Evolutionary conservation across 92 coral and sea anemone species (phyloP).

Genomic region (Phenganax marumi): DNA sequence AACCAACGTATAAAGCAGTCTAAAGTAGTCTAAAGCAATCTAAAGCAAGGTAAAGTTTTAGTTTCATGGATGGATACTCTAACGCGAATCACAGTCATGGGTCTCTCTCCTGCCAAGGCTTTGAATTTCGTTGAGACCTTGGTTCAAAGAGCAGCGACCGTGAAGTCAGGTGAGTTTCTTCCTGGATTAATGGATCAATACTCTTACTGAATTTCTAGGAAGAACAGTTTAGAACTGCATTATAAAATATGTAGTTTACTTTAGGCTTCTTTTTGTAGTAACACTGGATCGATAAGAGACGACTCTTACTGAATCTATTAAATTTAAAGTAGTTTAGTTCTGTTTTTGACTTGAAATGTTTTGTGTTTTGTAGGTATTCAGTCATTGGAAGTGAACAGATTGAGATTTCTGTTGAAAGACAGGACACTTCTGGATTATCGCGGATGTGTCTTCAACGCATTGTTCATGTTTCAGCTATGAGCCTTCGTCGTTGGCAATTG

Average conservation of each 20-base stretch:
- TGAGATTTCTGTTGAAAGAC: slow-evolving; percentile 85
- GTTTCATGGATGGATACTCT: slow-evolving; percentile 88
- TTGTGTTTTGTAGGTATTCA: slow-evolving; percentile 53
- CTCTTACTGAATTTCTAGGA: too few relatives aligned
- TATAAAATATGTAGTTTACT: background rate
- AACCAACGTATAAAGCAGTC: too few relatives aligned
- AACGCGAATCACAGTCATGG: slow-evolving; percentile 88
- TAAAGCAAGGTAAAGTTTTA: too few relatives aligned
- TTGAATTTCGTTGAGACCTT: slow-evolving; percentile 85
- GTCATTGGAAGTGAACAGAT: slow-evolving; percentile 71
- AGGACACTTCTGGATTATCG: too few relatives aligned
- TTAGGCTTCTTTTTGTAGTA: too few relatives aligned
- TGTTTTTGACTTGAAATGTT: background rate
- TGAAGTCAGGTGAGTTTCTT: slow-evolving; percentile 68
- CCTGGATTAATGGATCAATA: too few relatives aligned
- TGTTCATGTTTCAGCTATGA: slow-evolving; percentile 53
- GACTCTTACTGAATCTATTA: background rate
- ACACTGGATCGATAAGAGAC: too few relatives aligned
- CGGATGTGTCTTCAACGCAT: background rate
- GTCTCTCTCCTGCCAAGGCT: slow-evolving; percentile 86
- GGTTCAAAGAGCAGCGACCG: slow-evolving; percentile 84
- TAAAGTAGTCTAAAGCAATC: too few relatives aligned
- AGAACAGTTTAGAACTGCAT: too few relatives aligned
- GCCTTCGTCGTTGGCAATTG: slow-evolving; percentile 84
- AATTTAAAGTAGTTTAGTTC: background rate